Evolutionary conservation across 2,888 invertebrate species (phyloP).

Genomic region (Carabus problematicus): DNA sequence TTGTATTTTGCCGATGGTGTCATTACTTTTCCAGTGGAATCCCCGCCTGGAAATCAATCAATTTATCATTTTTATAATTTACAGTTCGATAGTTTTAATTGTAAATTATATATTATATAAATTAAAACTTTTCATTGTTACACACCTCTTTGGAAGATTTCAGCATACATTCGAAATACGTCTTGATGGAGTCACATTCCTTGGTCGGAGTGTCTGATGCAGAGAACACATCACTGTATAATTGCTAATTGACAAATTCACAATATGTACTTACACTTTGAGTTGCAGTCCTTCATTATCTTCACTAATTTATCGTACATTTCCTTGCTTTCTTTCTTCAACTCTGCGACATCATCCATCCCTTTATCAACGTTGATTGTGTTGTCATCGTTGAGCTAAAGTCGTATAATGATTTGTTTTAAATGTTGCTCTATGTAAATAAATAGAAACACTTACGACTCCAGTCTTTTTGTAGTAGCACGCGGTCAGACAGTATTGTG

Average conservation of each 20-base stretch:
- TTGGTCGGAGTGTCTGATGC: background rate
- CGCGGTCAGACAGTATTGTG: slow-evolving; percentile 16
- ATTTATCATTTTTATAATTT: too few species aligned
- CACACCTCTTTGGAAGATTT: slow-evolving; percentile 4
- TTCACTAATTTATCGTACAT: background rate
- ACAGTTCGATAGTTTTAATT: too few species aligned
- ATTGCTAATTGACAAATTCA: background rate
- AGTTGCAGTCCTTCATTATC: slow-evolving; percentile 8
- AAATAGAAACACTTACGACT: slow-evolving; percentile 6
- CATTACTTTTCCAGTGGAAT: too few species aligned
- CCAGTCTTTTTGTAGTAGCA: slow-evolving; percentile 17
- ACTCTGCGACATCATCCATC: background rate
- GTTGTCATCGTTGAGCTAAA: slow-evolving; percentile 7
- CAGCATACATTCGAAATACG: slow-evolving; percentile 15
- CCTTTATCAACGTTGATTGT: slow-evolving; percentile 5
- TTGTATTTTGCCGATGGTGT: too few species aligned
- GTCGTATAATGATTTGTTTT: too few species aligned
- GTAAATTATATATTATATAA: too few species aligned
- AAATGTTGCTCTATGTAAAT: too few species aligned
- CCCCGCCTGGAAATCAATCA: too few species aligned
- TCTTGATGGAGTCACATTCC: slow-evolving; percentile 18
- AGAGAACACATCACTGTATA: slow-evolving; percentile 3
- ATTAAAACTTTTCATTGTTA: too few species aligned
- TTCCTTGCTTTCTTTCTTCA: background rate
- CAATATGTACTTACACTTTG: slow-evolving; percentile 10